These are phyloP conservation scores for Stenichneumon culpator DNA, from an alignment of 2,888 invertebrate genomes.

Conservation along the genomic window DNA sequence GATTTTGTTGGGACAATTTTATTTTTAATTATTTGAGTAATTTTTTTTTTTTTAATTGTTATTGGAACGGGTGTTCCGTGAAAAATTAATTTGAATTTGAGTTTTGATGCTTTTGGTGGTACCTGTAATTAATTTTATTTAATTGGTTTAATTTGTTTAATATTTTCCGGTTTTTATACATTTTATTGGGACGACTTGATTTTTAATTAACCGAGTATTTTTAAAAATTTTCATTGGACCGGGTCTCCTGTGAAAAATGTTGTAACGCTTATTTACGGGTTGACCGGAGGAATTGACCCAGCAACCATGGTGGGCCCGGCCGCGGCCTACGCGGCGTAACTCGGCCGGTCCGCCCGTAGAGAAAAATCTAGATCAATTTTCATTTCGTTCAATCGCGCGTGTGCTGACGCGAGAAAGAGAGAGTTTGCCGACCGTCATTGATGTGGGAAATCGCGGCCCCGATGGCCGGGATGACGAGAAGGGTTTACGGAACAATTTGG, in stretches of 20 bases:
- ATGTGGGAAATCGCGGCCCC: constrained; percentile 70
- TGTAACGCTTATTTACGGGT: constrained; percentile 42
- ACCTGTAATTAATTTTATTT: too few species aligned
- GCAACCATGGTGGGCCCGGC: constrained; percentile 57
- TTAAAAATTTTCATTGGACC: constrained; percentile 26
- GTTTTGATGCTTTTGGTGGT: too few species aligned
- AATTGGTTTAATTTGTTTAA: too few species aligned
- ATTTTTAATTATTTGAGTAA: too few species aligned
- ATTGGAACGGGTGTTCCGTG: too few species aligned
- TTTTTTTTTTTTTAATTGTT: neutral
- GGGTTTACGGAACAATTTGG: constrained; percentile 55
- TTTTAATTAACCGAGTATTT: too few species aligned
- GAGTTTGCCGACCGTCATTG: constrained; percentile 62
- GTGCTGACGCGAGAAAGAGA: constrained; percentile 49
- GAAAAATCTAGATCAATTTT: constrained; percentile 69
- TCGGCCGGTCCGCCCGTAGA: constrained; percentile 44
- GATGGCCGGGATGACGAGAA: constrained; percentile 45
- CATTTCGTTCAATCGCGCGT: constrained; percentile 64
- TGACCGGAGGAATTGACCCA: constrained; percentile 58
- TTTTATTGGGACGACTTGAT: too few species aligned
- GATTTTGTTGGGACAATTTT: too few species aligned
- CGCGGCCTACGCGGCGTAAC: constrained; percentile 47
- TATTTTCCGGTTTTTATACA: too few species aligned
- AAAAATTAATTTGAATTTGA: too few species aligned
- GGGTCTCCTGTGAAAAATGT: constrained; percentile 29